These are phyloP conservation scores for Heterochromis multidens DNA, from an alignment of 2,113 vertebrate species.

Conservation along the genomic window DNA sequence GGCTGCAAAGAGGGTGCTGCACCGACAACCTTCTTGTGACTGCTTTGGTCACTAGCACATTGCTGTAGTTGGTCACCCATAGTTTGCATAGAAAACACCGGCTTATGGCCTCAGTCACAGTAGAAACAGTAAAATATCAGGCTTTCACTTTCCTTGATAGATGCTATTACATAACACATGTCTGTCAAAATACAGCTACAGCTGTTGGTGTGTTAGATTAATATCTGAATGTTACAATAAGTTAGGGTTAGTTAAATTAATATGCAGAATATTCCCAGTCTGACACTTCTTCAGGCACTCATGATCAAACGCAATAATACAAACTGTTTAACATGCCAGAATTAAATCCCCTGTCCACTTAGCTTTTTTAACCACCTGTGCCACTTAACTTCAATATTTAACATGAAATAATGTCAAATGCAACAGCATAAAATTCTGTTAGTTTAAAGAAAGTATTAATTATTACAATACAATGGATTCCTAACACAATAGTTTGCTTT, in stretches of 20 bases:
- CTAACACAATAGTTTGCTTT: not conserved
- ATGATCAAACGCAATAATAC: not conserved
- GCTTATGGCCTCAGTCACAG: too few relatives aligned
- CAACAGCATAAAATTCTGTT: not conserved
- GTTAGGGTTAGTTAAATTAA: not conserved
- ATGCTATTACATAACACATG: not conserved
- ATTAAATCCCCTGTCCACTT: too few relatives aligned
- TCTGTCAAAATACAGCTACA: not conserved
- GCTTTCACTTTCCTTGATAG: not conserved
- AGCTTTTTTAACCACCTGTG: too few relatives aligned
- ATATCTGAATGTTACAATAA: not conserved
- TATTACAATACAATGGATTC: not conserved
- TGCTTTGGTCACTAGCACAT: too few relatives aligned
- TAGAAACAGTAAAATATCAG: too few relatives aligned
- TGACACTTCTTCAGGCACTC: not conserved
- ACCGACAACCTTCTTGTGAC: too few relatives aligned
- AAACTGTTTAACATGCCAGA: not conserved
- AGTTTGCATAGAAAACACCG: too few relatives aligned
- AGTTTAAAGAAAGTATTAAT: not conserved
- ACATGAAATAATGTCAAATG: not conserved
- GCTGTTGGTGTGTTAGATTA: not conserved
- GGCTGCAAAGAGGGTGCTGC: too few relatives aligned
- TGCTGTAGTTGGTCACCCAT: too few relatives aligned
- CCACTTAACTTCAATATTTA: too few relatives aligned
- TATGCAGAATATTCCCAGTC: not conserved